Conservation (phyloP, 2,888 invertebrate species). For the Apantesis nais region DNA sequence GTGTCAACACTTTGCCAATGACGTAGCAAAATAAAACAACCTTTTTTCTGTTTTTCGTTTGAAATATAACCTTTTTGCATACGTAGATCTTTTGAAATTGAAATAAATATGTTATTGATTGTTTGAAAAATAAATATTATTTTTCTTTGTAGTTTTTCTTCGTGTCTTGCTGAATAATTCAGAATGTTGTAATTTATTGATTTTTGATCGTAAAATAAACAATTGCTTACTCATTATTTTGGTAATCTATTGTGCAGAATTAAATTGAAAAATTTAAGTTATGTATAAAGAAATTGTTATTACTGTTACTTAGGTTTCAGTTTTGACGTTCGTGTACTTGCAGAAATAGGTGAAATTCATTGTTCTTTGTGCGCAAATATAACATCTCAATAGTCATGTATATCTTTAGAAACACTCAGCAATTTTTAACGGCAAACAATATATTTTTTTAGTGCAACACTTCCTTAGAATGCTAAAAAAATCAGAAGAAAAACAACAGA, state of each 20-base stretch:
- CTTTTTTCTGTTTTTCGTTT: neutral
- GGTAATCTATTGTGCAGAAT: too few species aligned
- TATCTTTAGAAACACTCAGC: neutral
- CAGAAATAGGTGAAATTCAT: neutral
- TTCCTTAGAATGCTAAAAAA: neutral
- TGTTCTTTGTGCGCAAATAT: neutral
- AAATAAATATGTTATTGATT: neutral
- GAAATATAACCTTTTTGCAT: neutral
- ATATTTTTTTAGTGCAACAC: neutral
- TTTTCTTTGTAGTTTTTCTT: neutral
- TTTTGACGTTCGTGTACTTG: neutral
- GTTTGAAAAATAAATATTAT: neutral
- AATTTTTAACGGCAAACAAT: neutral
- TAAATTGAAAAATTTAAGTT: too few species aligned
- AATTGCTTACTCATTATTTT: neutral
- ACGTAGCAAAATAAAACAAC: conserved; percentile 4
- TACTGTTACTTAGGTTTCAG: neutral
- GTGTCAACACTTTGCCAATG: conserved; percentile 3
- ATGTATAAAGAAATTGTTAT: too few species aligned
- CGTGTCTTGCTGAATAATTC: too few species aligned
- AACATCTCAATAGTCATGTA: neutral
- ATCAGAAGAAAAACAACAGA: neutral
- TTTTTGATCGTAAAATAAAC: neutral
- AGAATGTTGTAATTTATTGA: neutral
- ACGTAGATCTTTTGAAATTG: neutral